Base-by-base conservation (phyloP, 2,888 invertebrate genomes). In the Ditula angustiorana region DNA sequence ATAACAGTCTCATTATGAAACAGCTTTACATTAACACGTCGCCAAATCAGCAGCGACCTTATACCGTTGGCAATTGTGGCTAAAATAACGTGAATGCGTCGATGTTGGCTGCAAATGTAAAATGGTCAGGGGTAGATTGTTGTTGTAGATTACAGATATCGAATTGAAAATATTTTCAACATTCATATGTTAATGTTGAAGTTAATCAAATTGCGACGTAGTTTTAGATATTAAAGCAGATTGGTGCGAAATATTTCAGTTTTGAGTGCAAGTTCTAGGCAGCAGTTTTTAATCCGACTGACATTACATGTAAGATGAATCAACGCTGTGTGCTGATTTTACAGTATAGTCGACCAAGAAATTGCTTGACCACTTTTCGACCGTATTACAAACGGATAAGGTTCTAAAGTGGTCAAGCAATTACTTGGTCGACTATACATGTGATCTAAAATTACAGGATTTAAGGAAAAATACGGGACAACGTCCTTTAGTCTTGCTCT, bases 121-220 rank as follows among this genome's bases (percentile, higher is more conserved):
- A 41, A 10, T 41, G 8, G 41, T 19, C 10, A 10, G 19, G 19
- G 19, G 19, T 7, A 41, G 41, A 41, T 41, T 19, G 41, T 16
- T 41, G 2, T 13, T 2, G n/a, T 19, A 41, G 41, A 41, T 41
- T 41, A 19, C 19, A 1, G 41, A 8, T 41, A 41, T 41, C 41
- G 19, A 41, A 41, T 19, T 41, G 41, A 41, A 41, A 41, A 41
- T 41, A 41, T 41, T 41, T 41, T 41, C 41, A 41, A 41, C 41
- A 19, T 19, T 19, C 16, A 19, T 41, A 19, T 41, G 35, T 4
- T 19, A 41, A 41, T 5, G 13, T 7, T 13, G 30, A n/a, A n/a
- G n/a, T n/a, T 30, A 30, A 37, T 37, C 13, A 16, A 19, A 10
- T 5, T 41, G 41, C 19, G 16, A 41, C 41, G 41, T 41, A 41